phyloP scores from a whole-genome alignment of 2,797 vertebrate species.

The Lophotriccus pileatus region DNA sequence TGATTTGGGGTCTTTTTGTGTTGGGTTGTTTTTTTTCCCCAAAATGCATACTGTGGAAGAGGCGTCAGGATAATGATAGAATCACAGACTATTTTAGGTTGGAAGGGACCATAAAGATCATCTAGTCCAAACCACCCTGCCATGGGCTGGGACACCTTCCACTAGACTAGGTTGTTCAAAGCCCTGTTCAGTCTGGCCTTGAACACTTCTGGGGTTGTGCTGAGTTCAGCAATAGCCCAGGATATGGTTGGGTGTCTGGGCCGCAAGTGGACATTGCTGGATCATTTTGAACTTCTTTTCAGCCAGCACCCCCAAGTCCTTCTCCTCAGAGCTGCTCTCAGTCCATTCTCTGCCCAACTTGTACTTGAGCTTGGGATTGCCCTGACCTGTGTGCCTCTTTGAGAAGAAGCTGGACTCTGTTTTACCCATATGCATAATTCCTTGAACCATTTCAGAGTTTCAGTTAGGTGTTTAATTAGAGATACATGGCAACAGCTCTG shows the following conservation, averaged over 20 bases:
- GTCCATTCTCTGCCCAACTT: background rate
- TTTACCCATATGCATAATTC: background rate
- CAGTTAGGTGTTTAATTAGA: background rate
- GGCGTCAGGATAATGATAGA: background rate
- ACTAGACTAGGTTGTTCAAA: background rate
- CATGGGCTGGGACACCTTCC: background rate
- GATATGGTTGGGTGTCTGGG: background rate
- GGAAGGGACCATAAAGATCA: background rate
- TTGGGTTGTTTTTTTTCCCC: background rate
- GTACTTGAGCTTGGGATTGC: background rate
- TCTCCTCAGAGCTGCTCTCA: background rate
- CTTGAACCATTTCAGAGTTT: background rate
- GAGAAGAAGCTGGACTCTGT: background rate
- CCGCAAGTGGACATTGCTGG: background rate
- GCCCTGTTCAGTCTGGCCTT: background rate
- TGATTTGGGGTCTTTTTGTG: background rate
- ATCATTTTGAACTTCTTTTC: background rate
- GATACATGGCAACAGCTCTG: background rate
- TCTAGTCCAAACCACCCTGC: background rate
- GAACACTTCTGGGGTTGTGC: background rate
- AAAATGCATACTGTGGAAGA: background rate
- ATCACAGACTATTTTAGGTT: background rate
- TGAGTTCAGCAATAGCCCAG: background rate
- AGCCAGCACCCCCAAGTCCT: background rate
- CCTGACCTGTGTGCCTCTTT: background rate